These are phyloP conservation scores for Periplaneta americana DNA, from an alignment of 1,140 invertebrate genomes.

Conservation along the genomic window DNA sequence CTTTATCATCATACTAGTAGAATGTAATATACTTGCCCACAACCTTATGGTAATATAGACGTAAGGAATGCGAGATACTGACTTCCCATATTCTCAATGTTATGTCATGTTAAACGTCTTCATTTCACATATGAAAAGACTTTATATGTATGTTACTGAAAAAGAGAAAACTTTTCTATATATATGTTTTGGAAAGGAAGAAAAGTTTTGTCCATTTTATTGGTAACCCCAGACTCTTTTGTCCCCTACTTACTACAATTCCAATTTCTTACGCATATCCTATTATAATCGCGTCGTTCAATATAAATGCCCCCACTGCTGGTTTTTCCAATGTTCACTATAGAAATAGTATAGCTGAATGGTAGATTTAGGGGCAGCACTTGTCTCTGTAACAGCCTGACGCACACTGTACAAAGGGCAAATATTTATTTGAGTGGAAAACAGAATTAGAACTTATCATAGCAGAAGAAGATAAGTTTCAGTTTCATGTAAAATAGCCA, in stretches of 20 bases:
- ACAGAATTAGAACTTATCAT: no score
- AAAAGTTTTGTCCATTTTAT: neutral
- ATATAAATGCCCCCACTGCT: neutral
- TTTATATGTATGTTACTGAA: neutral
- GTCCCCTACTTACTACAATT: neutral
- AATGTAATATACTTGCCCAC: neutral
- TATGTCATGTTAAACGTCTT: neutral
- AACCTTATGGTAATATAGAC: neutral
- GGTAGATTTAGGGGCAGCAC: neutral
- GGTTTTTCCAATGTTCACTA: neutral
- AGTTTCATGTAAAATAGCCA: no score
- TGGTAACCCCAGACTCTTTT: neutral
- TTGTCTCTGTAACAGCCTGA: neutral
- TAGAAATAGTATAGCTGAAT: neutral
- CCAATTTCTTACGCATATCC: neutral
- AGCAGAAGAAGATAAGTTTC: no score
- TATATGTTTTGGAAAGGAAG: neutral
- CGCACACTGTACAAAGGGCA: neutral
- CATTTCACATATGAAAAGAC: neutral
- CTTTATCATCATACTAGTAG: neutral
- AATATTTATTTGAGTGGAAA: no score
- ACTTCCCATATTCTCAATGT: neutral
- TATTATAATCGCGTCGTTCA: neutral
- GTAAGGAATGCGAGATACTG: neutral
- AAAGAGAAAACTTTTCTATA: neutral